Evolutionary conservation across 2,113 vertebrate species (phyloP), one percentile per base, ranked within the genome.

Genomic region (Cranoglanis bouderius): DNA sequence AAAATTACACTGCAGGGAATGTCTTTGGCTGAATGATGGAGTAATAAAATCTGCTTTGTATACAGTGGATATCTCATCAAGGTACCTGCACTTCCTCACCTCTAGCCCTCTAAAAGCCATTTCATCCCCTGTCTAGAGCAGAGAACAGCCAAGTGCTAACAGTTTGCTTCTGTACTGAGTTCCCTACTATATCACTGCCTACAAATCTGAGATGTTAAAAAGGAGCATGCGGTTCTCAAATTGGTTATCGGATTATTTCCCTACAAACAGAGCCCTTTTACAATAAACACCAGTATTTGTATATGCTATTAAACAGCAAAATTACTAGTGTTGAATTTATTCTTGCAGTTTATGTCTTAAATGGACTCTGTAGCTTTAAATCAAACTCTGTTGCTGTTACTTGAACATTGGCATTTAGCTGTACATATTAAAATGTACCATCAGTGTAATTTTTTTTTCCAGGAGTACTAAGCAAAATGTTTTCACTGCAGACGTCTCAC

Each of bases 41-140:
- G 94, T 94, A 96, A 95, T 93, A 94, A 93, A 95, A 94, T 93
- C 92, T 92, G 84, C 93, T 92, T 88, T 83, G 93, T 94, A 93
- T 93, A 94, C 85, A 4, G 91, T 51, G 85, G 61, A 91, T 95
- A 90, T 92, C 94, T 95, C 93, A 95, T 90, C 91, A 93, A 84
- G n/a, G 92, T 91, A 85, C 92, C 94, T 95, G 94, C 90, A 92
- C 82, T 94, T 95, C 92, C 93, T 95, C 94, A 95, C 90, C 87
- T 43, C 82, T 80, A 91, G 81, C 91, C 93, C 92, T 95, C 95
- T 94, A 94, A 92, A 94, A 96, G 96, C 95, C 95, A 95, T 88
- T 93, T 93, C 94, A 96, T 94, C 94, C 92, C 90, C 94, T 94
- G 96, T 96, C 93, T 95, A 95, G 94, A 91, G 87, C 84, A 88